Evolutionary conservation across 2,113 vertebrate genomes (phyloP), one percentile per base, ranked within the genome.

Genomic region (Microtus richardsoni): DNA sequence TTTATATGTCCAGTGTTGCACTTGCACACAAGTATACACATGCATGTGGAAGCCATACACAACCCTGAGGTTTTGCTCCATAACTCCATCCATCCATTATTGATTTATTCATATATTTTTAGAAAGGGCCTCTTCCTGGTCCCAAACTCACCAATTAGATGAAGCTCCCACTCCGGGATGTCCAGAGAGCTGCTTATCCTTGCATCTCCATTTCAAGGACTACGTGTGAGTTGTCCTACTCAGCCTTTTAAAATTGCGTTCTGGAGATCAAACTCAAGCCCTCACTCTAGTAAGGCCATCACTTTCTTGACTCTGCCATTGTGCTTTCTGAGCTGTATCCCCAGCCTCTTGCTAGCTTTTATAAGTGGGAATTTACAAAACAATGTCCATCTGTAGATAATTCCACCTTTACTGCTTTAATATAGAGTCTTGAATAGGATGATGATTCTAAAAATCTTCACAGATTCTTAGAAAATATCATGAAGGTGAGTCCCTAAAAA

Each of bases 311-410:
- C 24, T 85, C 26, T 12, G 14, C 8, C 11, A 44, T 2, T 47
- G 11, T 66, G 33, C 9, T 33, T 1, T 19, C 1, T 17, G 44
- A 13, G 17, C 33, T n/a, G 7, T 49, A 3, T 47, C 30, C 60
- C 28, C 28, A 21, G 17, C 54, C 14, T 60, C 91, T 73, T 5
- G 26, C 17, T 86, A 62, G 3, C 70, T 73, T 91, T 71, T 49
- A 73, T 9, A 54, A 64, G 22, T 88, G 24, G 19, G 28, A 91
- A 60, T 28, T 94, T 77, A 58, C 74, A 88, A 93, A 75, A 94
- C 7, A n/a, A 11, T 80, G 21, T 14, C 1, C 0, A 24, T n/a
- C 93, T 84, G 6, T 17, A 84, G 24, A 60, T 4, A 93, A 91
- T 88, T 36, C 0, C 1, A 64, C 70, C 10, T 49, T 7, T 41